These are phyloP conservation scores for Echinometra lucunter DNA, from an alignment of 53 echinoderm and acorn worm genomes.

Conservation along the genomic window DNA sequence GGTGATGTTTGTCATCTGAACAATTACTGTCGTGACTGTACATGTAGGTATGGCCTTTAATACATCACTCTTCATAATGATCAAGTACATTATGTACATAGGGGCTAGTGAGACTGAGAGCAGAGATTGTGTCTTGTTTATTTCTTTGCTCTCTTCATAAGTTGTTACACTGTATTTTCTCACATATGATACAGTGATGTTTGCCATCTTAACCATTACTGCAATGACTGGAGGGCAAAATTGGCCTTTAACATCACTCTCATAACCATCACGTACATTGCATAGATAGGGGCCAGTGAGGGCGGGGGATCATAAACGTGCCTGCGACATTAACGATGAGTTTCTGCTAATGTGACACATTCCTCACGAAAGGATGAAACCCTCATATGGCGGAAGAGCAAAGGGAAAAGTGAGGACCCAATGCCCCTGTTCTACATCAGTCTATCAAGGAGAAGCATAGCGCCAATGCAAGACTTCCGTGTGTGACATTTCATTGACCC, in stretches of 20 bases:
- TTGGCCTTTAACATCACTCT: not conserved
- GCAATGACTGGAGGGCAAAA: not conserved
- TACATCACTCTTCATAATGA: too few relatives aligned
- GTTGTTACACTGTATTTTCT: too few relatives aligned
- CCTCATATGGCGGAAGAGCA: not conserved
- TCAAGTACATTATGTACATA: too few relatives aligned
- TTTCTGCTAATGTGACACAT: constrained; percentile 40
- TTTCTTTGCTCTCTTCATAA: too few relatives aligned
- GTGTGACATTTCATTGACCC: not conserved
- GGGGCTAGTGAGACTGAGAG: too few relatives aligned
- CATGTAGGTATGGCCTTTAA: too few relatives aligned
- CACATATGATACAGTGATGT: too few relatives aligned
- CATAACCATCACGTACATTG: not conserved
- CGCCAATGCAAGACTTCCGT: not conserved
- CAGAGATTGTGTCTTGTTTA: too few relatives aligned
- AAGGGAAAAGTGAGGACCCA: not conserved
- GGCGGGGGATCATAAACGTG: constrained; percentile 1
- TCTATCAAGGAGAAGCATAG: not conserved
- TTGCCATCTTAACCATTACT: too few relatives aligned
- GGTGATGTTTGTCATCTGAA: too few relatives aligned
- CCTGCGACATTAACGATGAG: not conserved
- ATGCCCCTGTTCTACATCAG: not conserved
- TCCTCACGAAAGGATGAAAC: not conserved
- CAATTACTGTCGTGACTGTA: too few relatives aligned
- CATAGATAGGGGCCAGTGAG: not conserved